phyloP scores from a whole-genome alignment of 2,113 vertebrate species.

The Hydrolagus affinis region DNA sequence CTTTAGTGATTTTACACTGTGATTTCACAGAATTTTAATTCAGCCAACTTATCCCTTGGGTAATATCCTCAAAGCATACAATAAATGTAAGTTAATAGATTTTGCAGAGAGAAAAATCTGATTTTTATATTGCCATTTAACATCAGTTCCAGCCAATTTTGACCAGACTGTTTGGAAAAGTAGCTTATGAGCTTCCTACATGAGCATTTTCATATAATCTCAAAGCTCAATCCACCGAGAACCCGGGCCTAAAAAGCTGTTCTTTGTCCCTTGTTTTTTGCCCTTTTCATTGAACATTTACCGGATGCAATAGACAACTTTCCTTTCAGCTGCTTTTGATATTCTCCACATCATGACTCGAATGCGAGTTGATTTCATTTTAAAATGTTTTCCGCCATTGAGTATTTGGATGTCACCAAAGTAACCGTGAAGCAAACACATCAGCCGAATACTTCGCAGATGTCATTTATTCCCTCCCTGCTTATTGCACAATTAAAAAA shows the following conservation, averaged over 20 bases:
- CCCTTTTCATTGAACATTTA: background rate
- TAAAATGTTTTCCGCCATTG: no score
- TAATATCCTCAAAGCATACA: background rate
- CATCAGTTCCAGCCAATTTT: background rate
- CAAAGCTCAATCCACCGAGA: background rate
- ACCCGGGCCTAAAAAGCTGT: background rate
- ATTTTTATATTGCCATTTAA: background rate
- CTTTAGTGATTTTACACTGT: background rate
- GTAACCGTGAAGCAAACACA: no score
- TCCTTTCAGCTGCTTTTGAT: background rate
- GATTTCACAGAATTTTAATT: constrained; percentile 3
- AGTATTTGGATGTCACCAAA: no score
- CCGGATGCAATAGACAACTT: background rate
- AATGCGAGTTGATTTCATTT: no score
- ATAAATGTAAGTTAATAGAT: background rate
- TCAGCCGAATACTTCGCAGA: no score
- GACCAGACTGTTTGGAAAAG: background rate
- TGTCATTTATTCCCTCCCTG: no score
- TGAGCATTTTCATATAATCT: background rate
- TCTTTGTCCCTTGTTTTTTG: background rate
- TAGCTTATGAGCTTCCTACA: background rate
- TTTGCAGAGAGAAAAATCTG: constrained; percentile 15
- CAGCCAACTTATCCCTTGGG: background rate
- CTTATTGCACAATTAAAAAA: no score
- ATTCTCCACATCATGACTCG: no score